Percentiles rank a stretch among this genome's conserved stretches.
These are phyloP conservation scores for Drymodes brunneopygia DNA, from an alignment of 2,113 vertebrate species.

Conservation along the genomic window DNA sequence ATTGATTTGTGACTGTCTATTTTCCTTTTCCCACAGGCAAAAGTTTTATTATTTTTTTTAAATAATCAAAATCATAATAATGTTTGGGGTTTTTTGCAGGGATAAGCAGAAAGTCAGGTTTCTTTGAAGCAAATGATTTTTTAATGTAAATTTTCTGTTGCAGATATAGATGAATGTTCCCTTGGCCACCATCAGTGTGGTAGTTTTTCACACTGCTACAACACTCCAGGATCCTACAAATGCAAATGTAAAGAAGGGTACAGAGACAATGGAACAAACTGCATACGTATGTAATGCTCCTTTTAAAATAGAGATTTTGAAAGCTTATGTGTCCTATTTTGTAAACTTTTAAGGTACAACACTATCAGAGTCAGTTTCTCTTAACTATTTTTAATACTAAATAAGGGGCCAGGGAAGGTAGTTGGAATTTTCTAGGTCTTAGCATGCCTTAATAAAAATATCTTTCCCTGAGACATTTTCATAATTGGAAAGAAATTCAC, in stretches of 20 bases:
- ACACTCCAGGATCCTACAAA: constrained; percentile 89
- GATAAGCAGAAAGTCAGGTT: neutral
- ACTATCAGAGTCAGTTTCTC: neutral
- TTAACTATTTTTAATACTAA: constrained; percentile 23
- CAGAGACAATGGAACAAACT: constrained; percentile 82
- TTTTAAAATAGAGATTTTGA: neutral
- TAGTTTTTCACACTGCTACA: constrained; percentile 85
- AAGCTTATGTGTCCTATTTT: neutral
- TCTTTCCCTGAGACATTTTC: constrained; percentile 14
- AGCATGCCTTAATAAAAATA: constrained; percentile 26
- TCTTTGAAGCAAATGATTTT: neutral
- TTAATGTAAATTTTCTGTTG: constrained; percentile 17
- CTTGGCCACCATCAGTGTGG: constrained; percentile 83
- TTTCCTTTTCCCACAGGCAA: neutral
- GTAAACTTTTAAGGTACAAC: neutral
- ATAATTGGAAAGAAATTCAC: constrained; percentile 39
- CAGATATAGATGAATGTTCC: constrained; percentile 92
- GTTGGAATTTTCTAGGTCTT: neutral
- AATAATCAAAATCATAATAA: neutral
- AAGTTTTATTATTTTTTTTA: neutral
- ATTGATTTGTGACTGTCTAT: neutral
- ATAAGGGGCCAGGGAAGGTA: neutral
- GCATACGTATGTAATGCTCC: constrained; percentile 82
- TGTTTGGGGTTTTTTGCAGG: neutral
- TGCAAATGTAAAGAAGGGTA: constrained; percentile 94